Base-by-base conservation (phyloP, 2,113 vertebrate genomes). In the Passer domesticus region DNA sequence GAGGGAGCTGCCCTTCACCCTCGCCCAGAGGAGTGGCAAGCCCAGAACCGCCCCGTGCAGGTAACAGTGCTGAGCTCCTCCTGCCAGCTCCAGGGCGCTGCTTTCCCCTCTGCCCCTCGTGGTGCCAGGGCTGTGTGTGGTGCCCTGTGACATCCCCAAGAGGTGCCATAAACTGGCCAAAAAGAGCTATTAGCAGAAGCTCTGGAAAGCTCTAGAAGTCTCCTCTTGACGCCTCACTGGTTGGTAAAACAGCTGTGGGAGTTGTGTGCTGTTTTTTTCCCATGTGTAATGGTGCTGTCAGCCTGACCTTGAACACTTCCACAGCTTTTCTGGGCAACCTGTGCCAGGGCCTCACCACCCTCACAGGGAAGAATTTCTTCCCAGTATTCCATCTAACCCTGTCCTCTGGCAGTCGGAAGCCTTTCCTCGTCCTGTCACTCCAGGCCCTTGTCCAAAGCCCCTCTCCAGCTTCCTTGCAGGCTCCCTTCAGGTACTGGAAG, bases 1-100 rank as follows among this genome's bases (percentile, higher is more conserved):
- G 23, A 80, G 67, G 28, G 47, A 47, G 22, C 58, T 83, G 94
- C 92, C 94, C 85, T 78, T 88, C 93, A 83, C 76, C 96, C 87
- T 84, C 11, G 3, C 72, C 3, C 79, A 10, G 25, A 88, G 90
- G 83, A 95, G 94, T 66, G 95, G 83, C 88, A 28, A 88, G 52
- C 56, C 39, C 85, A 33, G 94, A 10, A 72, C 86, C 78, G 70
- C 92, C 95, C 82, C 9, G 41, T 9, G 2, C 73, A 47, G 81
- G 41, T 31, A 47, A 10, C 63, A 7, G 18, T 20, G 47, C 31
- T 0, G 2, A 6, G 67, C 10, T 46, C 72, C 64, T 58, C 77
- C 20, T 46, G 73, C 46, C 60, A 30, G 4, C 63, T 22, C 52
- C 37, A 1, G 56, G 3, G 43, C 30, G 19, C 43, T 24, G 80